Conservation (phyloP, 2,888 invertebrate genomes). For the Scelioninae gen. 2 region DNA sequence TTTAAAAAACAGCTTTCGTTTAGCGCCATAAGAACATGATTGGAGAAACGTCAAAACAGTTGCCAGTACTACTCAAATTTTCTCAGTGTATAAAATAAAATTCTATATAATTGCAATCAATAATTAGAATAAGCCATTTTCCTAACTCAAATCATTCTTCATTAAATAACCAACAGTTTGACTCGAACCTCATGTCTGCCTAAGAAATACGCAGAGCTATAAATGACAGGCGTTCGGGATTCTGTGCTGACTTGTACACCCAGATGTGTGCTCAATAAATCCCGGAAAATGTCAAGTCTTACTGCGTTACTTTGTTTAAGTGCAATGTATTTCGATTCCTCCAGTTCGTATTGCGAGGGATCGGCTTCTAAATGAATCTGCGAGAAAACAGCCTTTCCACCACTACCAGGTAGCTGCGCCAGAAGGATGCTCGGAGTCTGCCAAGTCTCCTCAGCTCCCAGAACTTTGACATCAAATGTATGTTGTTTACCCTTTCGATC, state of each 20-base stretch:
- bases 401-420: conserved; percentile 80
- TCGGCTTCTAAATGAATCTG: conserved; percentile 90
- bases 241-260: conserved; percentile 79
- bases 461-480: conserved; percentile 84
- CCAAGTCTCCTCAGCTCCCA: conserved; percentile 92
- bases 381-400: conserved; percentile 87
- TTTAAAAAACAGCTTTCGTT: no score
- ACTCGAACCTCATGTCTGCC: conserved; percentile 85
- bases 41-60: no score
- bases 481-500: conserved; percentile 78
- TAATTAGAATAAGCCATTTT: no score
- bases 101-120: no score
- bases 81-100: no score
- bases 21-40: no score
- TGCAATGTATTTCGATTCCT: conserved; percentile 78
- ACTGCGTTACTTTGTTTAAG: conserved; percentile 81
- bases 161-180: no score
- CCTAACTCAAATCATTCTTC: background rate
- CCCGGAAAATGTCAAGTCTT: conserved; percentile 86
- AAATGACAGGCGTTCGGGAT: conserved; percentile 69
- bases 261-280: conserved; percentile 84
- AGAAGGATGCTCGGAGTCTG: conserved; percentile 88
- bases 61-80: no score
- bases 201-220: conserved; percentile 84
- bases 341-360: conserved; percentile 81